phyloP scores from a whole-genome alignment of 2,113 vertebrate species.

The Ctenodactylus gundi region DNA sequence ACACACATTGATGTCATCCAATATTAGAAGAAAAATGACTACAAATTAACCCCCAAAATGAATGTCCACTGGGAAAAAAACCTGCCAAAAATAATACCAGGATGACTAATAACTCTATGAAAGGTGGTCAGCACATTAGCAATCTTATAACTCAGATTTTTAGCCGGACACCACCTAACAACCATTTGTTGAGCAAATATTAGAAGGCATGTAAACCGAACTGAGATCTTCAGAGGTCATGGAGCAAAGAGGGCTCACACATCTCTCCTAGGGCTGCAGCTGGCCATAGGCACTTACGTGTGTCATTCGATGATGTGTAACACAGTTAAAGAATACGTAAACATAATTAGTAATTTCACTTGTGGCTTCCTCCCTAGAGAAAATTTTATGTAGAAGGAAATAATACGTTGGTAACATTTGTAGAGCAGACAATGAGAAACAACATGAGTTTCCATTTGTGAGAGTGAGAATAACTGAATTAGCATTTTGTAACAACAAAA shows the following conservation, averaged over 20 bases:
- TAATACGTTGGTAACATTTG: not conserved
- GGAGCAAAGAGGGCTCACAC: not conserved
- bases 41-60: not conserved
- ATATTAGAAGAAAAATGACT: not conserved
- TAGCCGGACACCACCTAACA: not conserved
- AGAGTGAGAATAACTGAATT: not conserved
- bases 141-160: not conserved
- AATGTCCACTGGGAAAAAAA: not conserved
- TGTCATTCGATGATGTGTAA: not conserved
- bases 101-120: not conserved
- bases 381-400: not conserved
- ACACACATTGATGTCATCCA: no score
- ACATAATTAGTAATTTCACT: not conserved
- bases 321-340: not conserved
- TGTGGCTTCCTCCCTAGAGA: not conserved
- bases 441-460: not conserved
- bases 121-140: no score
- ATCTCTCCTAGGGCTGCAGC: not conserved
- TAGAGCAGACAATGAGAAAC: not conserved
- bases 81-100: not conserved
- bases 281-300: not conserved
- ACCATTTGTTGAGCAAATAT: no score
- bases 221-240: not conserved
- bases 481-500: no score
- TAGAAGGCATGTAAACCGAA: not conserved